Evolutionary conservation across 2,888 invertebrate genomes (phyloP).

Genomic region (Cerastis rubricosa): DNA sequence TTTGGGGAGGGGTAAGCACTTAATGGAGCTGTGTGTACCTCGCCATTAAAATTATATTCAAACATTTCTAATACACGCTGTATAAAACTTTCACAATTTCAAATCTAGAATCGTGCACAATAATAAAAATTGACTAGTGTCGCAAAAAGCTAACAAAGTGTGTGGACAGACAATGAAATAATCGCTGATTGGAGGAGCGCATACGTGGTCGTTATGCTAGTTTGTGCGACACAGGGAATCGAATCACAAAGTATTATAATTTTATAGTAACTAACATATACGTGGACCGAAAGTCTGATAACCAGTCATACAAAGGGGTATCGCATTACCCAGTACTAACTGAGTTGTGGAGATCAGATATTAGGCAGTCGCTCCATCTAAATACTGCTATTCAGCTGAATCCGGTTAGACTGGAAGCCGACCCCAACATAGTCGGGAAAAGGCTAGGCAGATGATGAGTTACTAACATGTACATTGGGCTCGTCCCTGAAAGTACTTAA

Average conservation of each 20-base stretch:
- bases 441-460: no score
- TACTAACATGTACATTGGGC: neutral
- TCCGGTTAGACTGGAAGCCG: no score
- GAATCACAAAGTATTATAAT: slow-evolving; percentile 3
- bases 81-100: neutral
- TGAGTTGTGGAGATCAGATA: no score
- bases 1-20: no score
- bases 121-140: slow-evolving; percentile 4
- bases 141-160: slow-evolving; percentile 31
- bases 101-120: neutral
- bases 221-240: slow-evolving; percentile 18
- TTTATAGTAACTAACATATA: slow-evolving; percentile 3
- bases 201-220: slow-evolving; percentile 38
- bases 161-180: slow-evolving; percentile 41
- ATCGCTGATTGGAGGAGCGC: slow-evolving; percentile 48
- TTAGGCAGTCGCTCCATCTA: no score
- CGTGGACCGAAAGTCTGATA: no score
- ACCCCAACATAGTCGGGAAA: no score
- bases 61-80: neutral
- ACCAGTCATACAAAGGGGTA: no score
- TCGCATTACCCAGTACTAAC: no score
- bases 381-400: no score
- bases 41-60: neutral
- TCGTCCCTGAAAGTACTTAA: neutral
- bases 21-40: no score